Base-by-base conservation (phyloP, 2,888 invertebrate species). In the Lissonota sp. region DNA sequence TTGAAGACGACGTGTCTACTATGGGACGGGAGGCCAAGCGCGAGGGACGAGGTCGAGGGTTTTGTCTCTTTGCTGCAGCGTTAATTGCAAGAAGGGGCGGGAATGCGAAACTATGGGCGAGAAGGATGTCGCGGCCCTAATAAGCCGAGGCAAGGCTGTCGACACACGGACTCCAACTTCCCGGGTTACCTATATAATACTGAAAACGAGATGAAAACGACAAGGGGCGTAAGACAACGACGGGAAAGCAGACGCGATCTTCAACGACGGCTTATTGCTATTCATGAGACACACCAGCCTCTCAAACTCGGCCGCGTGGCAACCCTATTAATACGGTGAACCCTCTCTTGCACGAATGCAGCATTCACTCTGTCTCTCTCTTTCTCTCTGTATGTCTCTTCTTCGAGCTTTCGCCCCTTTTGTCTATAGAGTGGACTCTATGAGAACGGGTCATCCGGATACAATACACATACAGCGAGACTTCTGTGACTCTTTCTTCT, bases 251-350 rank as follows among this genome's bases (percentile, higher is more conserved):
- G 76, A 76, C 80, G 69, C 80, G 69, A 76, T 80, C 81, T 75
- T 79, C 80, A 72, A 78, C 80, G 64, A 71, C 73, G 64, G 81
- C 86, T 87, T 85, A 87, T 89, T 89, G 84, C 85, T 88, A 89
- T 89, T 88, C 89, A 89, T 86, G 87, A 88, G 85, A 84, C 84
- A 76, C 66, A 71, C 77, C 64, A 66, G 77, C 70, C 77, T 78
- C 60, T 26, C 26, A 26, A 26, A 26, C 63, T 80, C 71, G 79
- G 71, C 64, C 69, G 62, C 26, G 26, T 79, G 66, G 75, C 73
- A 74, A 79, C 79, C 80, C 83, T 84, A 2, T 75, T 80, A 78
- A 77, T 83, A 69, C 82, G 74, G 26, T 3, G 46, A n/a, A 46
- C 4, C 10, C 64, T 73, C n/a, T 5, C 63, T 55, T 37, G 37